Conservation (phyloP, 2,113 vertebrate genomes). For the Solea senegalensis region DNA sequence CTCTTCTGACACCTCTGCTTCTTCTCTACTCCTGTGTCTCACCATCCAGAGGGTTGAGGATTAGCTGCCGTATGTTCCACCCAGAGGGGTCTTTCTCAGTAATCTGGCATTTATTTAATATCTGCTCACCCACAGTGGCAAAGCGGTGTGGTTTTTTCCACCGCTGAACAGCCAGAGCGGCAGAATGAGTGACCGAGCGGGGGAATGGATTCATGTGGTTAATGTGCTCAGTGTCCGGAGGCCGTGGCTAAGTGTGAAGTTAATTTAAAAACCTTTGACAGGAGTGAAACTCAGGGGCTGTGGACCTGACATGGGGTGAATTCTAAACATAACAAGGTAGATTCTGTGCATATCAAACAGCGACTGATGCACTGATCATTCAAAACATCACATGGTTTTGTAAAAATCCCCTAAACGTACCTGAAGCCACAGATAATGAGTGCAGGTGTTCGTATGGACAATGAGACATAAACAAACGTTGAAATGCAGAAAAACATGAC, state of each 20-base stretch:
- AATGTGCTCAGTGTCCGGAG: no score
- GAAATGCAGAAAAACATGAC: no score
- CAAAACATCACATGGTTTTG: neutral
- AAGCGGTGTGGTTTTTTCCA: slow-evolving; percentile 50
- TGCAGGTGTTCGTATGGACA: neutral
- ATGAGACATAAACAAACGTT: neutral
- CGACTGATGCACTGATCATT: neutral
- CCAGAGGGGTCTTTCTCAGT: slow-evolving; percentile 44
- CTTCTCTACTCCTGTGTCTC: slow-evolving; percentile 23
- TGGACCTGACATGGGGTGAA: slow-evolving; percentile 3
- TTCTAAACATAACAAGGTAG: slow-evolving; percentile 11
- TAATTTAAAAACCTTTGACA: slow-evolving; percentile 28
- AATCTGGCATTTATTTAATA: slow-evolving; percentile 49
- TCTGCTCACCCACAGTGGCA: slow-evolving; percentile 41
- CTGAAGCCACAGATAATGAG: neutral
- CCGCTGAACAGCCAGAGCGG: slow-evolving; percentile 14
- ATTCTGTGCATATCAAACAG: slow-evolving; percentile 13
- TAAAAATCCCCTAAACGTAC: neutral
- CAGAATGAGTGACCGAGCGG: slow-evolving; percentile 12
- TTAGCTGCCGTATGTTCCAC: slow-evolving; percentile 49
- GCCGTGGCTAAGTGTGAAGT: slow-evolving; percentile 1
- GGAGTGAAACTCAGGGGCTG: slow-evolving; percentile 1
- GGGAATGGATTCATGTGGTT: slow-evolving; percentile 13
- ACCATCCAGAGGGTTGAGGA: slow-evolving; percentile 37
- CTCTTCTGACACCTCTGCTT: slow-evolving; percentile 51